Percentiles rank a stretch among this genome's conserved stretches.
phyloP scores from a whole-genome alignment of 2,797 vertebrate species.

The Gymnoscopelus braueri region DNA sequence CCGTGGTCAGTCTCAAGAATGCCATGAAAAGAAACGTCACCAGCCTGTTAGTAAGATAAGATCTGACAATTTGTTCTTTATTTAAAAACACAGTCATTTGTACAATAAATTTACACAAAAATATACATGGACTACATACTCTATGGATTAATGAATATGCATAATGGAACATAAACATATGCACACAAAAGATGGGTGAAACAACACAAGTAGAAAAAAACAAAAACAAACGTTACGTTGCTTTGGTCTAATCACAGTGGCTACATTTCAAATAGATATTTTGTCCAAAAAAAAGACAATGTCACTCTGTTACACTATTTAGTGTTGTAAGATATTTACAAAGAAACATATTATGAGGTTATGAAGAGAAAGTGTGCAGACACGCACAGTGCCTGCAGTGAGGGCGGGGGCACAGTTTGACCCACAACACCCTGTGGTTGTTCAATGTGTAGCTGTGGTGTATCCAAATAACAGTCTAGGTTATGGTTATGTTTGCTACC shows the following conservation, averaged over 20 bases:
- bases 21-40: constrained; percentile 1
- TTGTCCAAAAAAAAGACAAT: constrained; percentile 77
- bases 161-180: constrained; percentile 61
- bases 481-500: constrained; percentile 24
- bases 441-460: constrained; percentile 41
- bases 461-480: constrained; percentile 59
- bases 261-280: constrained; percentile 80
- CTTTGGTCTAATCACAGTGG: constrained; percentile 94
- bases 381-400: constrained; percentile 41
- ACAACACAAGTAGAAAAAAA: constrained; percentile 21
- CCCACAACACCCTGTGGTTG: constrained; percentile 36
- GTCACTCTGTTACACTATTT: constrained; percentile 75
- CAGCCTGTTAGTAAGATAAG: constrained; percentile 23
- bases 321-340: constrained; percentile 81
- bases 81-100: constrained; percentile 86
- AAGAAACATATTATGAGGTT: constrained; percentile 49
- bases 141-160: constrained; percentile 70
- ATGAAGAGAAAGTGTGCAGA: constrained; percentile 43
- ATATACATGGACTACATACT: constrained; percentile 85
- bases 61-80: constrained; percentile 78
- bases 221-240: constrained; percentile 76
- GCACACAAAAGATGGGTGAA: constrained; percentile 37
- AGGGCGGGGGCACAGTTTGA: constrained; percentile 27
- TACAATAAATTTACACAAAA: constrained; percentile 92
- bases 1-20: not conserved